Evolutionary conservation across 1,140 invertebrate genomes (phyloP), one percentile per base, ranked within the genome.

Genomic region (Drosophila paulistorum): DNA sequence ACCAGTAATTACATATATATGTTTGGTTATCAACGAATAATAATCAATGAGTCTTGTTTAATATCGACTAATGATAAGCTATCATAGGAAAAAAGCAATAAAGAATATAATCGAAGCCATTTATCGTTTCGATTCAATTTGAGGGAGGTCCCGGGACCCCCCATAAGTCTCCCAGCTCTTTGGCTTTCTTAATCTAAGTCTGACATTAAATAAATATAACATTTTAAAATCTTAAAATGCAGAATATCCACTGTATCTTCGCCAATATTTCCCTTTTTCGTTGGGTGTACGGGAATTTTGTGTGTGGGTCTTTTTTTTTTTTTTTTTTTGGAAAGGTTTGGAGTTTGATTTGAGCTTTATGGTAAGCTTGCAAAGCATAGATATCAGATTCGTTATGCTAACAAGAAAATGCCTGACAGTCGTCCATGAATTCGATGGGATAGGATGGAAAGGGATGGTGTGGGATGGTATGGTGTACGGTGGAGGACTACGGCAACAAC

Each of bases 351-450:
- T 62, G 26, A 62, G 60, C 75, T 74, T 37, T 41, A 63, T 77
- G 74, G 64, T 58, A 77, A 45, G 73, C 73, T 45, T 42, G 59
- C 45, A 30, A 70, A 67, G 66, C 69, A 77, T 70, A 20, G 61
- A 30, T 35, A 48, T 77, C 76, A 42, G 68, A 78, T 71, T 78
- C 64, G 68, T 54, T 78, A 68, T 65, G 67, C 65, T 63, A 77
- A 74, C 66, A 69, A 72, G 63, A 42, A 63, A 51, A 68, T 68
- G 65, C 35, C 57, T 66, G 74, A 71, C 68, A 72, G 26, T 42
- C 71, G 61, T 68, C 39, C 58, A 66, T 58, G 73, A 23, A 51
- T 65, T 76, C 45, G 17, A 7, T 55, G 54, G 41, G 60, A 51
- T 48, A 30, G 17, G 45, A 48, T 7, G 42, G 42, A 14, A 48